A percentile compares a stretch with the other conserved stretches of the same genome.
phyloP scores from a whole-genome alignment of 2,888 invertebrate species.

The Drosophila prolongata region DNA sequence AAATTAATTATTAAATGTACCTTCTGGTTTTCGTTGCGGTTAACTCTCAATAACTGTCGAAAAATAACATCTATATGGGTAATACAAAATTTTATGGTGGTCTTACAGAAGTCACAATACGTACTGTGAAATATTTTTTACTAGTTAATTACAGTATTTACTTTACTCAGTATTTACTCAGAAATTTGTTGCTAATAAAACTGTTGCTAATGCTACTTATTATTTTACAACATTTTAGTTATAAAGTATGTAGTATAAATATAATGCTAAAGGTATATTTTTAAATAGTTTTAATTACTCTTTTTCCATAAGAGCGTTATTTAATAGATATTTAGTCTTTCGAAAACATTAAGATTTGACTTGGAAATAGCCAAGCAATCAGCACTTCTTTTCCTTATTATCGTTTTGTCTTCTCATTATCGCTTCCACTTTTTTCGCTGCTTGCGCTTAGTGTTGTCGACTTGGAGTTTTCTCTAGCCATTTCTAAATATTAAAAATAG shows the following conservation, averaged over 20 bases:
- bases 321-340: neutral
- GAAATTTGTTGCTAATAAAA: no score
- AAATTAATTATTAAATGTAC: neutral
- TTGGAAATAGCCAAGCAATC: neutral
- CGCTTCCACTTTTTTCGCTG: neutral
- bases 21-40: neutral
- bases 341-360: neutral
- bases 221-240: neutral
- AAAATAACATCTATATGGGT: conserved; percentile 2
- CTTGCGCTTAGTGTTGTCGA: neutral
- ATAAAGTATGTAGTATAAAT: no score
- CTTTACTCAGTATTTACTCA: neutral
- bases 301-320: no score
- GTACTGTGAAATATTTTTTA: neutral
- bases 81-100: neutral
- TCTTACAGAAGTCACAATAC: neutral
- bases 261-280: no score
- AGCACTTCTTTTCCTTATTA: neutral
- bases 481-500: no score
- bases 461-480: neutral
- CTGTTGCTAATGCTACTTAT: no score
- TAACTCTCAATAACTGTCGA: neutral
- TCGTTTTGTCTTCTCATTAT: conserved; percentile 2
- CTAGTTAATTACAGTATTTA: conserved; percentile 3
- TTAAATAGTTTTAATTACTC: no score